phyloP scores from a whole-genome alignment of 2,113 vertebrate species.

The Leucoraja erinaceus region DNA sequence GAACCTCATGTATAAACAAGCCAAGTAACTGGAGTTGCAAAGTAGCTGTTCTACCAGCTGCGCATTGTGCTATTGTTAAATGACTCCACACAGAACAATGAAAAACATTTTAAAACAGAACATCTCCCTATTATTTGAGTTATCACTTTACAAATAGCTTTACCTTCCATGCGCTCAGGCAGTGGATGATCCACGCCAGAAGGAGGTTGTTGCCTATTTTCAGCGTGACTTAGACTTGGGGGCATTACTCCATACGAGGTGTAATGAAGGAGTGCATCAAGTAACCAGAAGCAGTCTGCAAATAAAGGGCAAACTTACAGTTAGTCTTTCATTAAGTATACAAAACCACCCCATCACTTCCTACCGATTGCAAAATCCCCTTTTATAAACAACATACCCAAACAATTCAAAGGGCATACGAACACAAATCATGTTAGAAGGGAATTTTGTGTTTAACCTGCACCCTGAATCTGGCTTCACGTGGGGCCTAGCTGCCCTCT shows the following conservation, averaged over 20 bases:
- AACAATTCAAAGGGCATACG: not conserved
- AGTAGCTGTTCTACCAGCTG: no score
- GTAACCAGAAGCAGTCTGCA: conserved; percentile 91
- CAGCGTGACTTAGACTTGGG: conserved; percentile 85
- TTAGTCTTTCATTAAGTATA: not conserved
- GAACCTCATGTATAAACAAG: no score
- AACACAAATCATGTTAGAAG: not conserved
- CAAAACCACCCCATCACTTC: not conserved
- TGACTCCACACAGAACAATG: not conserved
- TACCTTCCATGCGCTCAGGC: conserved; percentile 91
- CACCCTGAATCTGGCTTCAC: no score
- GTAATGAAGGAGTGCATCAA: conserved; percentile 90
- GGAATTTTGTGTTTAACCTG: no score
- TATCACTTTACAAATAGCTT: conserved; percentile 40
- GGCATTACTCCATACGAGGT: conserved; percentile 86
- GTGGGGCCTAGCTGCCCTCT: no score
- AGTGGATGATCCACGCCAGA: conserved; percentile 58
- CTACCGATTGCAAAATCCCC: not conserved
- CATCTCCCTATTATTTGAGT: not conserved
- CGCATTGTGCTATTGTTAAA: not conserved
- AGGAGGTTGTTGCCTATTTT: conserved; percentile 72
- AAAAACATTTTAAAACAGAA: not conserved
- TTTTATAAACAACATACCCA: not conserved
- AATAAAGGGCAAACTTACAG: not conserved
- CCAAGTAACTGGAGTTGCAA: no score